Evolutionary conservation across 1,140 invertebrate species (phyloP), one percentile per base, ranked within the genome.

Genomic region (Scaptomyza pallida): DNA sequence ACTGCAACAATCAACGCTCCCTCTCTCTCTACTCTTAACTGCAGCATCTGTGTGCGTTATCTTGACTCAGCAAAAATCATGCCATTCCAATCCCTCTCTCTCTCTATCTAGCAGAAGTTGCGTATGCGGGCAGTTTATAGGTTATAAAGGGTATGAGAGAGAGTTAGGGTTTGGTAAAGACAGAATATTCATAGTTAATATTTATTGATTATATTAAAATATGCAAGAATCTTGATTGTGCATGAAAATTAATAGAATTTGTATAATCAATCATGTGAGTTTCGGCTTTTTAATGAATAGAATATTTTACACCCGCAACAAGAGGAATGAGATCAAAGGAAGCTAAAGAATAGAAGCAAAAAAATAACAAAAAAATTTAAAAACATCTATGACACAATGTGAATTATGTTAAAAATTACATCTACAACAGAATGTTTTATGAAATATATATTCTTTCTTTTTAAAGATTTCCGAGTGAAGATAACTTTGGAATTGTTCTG

Each of bases 141-240:
- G 9, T 33, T 33, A 30, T 51, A 52, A 12, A 23, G 17, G n/a
- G 26, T 16, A 33, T 17, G 45, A 1, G 33, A 2, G 0, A 17
- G 15, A 15, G 44, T 21, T 43, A 1, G 40, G 21, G 5, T 0
- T n/a, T 10, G 6, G 15, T 19, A 6, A 19, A 4, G 17, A 13
- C 17, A 54, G 30, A 64, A 40, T 71, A 30, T 57, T 30, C 45
- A 51, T 26, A 44, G 9, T 10, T 61, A 70, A 79, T 63, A 86
- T 76, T 72, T 77, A 77, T 86, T 80, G 80, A 80, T 74, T 80
- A 67, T 80, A 67, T 71, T 67, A 43, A 80, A 86, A 71, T 80
- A 70, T 74, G 64, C 61, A 60, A 9, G 26, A 44, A 61, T 45
- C 51, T 41, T 56, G 30, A 48, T 67, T 70, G 68, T 72, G 72